A percentile compares a stretch with the other conserved stretches of the same genome.
Conservation (phyloP, 2,888 invertebrate species). For the Xylota sylvarum region DNA sequence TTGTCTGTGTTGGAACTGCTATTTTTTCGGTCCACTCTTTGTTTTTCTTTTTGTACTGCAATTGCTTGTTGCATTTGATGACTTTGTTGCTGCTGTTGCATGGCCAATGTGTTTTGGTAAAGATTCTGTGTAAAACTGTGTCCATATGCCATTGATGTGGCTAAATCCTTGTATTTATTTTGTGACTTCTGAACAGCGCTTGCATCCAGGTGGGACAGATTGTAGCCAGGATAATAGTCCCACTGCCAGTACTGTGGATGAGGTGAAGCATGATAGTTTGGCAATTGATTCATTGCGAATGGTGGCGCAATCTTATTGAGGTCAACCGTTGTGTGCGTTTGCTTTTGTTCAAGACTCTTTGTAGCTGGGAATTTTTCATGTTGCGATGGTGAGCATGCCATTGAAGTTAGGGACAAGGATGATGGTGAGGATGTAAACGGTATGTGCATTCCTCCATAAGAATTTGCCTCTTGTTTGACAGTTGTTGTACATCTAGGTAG, state of each 20-base stretch:
- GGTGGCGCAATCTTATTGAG: conserved; percentile 87
- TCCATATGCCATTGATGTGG: conserved; percentile 84
- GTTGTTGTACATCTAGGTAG: conserved; percentile 52
- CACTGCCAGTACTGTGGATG: conserved; percentile 88
- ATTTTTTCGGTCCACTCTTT: conserved; percentile 81
- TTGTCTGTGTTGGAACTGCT: conserved; percentile 78
- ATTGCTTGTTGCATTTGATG: conserved; percentile 82
- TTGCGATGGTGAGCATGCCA: conserved; percentile 62
- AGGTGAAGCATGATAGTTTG: conserved; percentile 88
- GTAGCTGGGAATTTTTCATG: conserved; percentile 70
- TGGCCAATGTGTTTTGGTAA: conserved; percentile 83
- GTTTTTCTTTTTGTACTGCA: conserved; percentile 81
- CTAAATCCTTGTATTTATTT: conserved; percentile 85
- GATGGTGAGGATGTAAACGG: conserved; percentile 59
- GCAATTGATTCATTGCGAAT: conserved; percentile 88
- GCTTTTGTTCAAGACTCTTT: conserved; percentile 75
- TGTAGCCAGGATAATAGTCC: conserved; percentile 87
- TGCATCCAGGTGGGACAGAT: conserved; percentile 86
- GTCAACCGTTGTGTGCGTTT: conserved; percentile 83
- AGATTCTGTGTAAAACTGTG: conserved; percentile 84
- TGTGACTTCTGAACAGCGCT: conserved; percentile 87
- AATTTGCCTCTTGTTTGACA: conserved; percentile 64
- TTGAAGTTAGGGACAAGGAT: conserved; percentile 55
- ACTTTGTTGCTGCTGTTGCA: conserved; percentile 82
- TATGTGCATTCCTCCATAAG: conserved; percentile 61